A percentile compares a stretch with the other conserved stretches of the same genome.
Evolutionary conservation across 1,140 invertebrate species (phyloP).

Genomic region (Leptinotarsa defecta): DNA sequence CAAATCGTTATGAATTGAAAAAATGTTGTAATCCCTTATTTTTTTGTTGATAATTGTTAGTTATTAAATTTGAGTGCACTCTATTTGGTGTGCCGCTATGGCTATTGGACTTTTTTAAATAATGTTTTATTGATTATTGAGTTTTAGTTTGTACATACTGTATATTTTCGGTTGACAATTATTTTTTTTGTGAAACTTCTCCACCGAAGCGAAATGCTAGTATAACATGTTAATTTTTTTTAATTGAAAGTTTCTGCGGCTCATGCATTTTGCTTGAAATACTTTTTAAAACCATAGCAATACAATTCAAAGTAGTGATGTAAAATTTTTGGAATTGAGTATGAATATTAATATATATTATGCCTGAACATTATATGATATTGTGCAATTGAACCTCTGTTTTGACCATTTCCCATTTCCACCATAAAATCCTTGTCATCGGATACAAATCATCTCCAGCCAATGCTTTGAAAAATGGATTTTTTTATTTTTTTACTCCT

Average conservation of each 20-base stretch:
- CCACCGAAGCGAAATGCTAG: slow-evolving; percentile 13
- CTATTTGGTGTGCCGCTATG: not conserved
- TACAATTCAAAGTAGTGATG: slow-evolving; percentile 27
- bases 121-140: slow-evolving; percentile 28
- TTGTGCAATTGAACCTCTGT: slow-evolving; percentile 23
- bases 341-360: slow-evolving; percentile 30
- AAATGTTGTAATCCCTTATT: slow-evolving; percentile 18
- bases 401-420: not conserved
- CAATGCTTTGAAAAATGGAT: too few species aligned
- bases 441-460: too few species aligned
- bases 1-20: slow-evolving; percentile 9
- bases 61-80: slow-evolving; percentile 4
- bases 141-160: slow-evolving; percentile 29
- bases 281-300: slow-evolving; percentile 25
- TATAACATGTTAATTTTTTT: slow-evolving; percentile 11
- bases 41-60: slow-evolving; percentile 16
- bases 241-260: slow-evolving; percentile 3
- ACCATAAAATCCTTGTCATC: too few species aligned
- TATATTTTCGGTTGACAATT: slow-evolving; percentile 27
- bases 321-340: slow-evolving; percentile 27
- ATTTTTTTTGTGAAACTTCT: slow-evolving; percentile 18
- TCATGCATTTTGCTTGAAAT: slow-evolving; percentile 13
- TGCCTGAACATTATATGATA: slow-evolving; percentile 20
- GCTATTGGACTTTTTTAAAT: slow-evolving; percentile 17
- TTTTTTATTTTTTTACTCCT: too few species aligned